These are phyloP conservation scores for Botia kubotai DNA, from an alignment of 2,797 vertebrate species.

Conservation along the genomic window DNA sequence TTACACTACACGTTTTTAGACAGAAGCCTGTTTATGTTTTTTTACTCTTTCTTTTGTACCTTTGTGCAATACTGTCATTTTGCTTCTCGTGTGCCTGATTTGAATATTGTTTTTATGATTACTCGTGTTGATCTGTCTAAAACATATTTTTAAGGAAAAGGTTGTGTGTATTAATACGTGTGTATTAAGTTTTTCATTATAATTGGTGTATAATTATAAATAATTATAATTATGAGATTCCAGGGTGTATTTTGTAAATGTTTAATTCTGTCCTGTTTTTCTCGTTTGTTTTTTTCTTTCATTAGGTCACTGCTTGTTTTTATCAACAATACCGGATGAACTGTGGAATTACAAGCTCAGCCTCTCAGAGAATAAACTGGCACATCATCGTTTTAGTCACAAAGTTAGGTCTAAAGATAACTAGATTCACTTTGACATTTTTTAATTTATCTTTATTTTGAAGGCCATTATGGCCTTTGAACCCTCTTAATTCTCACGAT, in stretches of 20 bases:
- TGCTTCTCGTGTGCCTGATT: not conserved
- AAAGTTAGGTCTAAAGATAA: not conserved
- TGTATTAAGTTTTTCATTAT: not conserved
- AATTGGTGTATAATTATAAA: not conserved
- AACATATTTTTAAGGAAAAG: not conserved
- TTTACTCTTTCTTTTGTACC: not conserved
- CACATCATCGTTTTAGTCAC: not conserved
- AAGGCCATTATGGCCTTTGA: not conserved
- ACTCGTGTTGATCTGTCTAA: not conserved
- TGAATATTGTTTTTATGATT: not conserved
- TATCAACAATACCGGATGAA: not conserved
- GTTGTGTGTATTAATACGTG: too few species aligned
- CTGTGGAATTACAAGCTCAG: not conserved
- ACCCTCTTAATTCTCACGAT: not conserved
- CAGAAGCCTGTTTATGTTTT: too few species aligned
- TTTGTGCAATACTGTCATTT: not conserved
- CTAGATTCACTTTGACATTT: not conserved
- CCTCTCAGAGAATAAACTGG: not conserved
- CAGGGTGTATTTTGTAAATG: not conserved
- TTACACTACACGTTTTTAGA: not conserved
- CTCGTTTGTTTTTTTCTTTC: not conserved
- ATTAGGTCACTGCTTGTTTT: constrained; percentile 17
- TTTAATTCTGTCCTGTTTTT: not conserved
- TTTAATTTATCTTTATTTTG: not conserved
- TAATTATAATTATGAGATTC: not conserved